Percentiles rank a stretch among this genome's conserved stretches.
Evolutionary conservation across 2,888 invertebrate genomes (phyloP).

Genomic region (Folsomia candida): DNA sequence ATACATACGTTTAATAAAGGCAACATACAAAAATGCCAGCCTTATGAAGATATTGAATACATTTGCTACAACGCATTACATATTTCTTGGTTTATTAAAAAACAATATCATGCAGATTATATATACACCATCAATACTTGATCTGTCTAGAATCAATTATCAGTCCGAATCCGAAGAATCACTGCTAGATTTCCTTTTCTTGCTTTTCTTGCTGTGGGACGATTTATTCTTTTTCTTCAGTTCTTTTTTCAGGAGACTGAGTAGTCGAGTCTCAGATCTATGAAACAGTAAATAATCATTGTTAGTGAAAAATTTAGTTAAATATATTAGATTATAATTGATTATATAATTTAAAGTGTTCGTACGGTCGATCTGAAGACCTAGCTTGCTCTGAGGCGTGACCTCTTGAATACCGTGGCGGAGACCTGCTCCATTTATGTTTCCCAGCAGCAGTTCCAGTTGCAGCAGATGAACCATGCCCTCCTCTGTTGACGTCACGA

Average conservation of each 20-base stretch:
- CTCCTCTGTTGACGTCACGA: background rate
- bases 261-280: slow-evolving; percentile 32
- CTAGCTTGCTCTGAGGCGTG: slow-evolving; percentile 39
- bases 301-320: too few relatives aligned
- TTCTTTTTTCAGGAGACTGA: slow-evolving; percentile 35
- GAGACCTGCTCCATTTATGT: slow-evolving; percentile 45
- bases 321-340: background rate
- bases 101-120: too few relatives aligned
- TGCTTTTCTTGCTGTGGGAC: slow-evolving; percentile 33
- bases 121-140: too few relatives aligned
- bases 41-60: too few relatives aligned
- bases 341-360: background rate
- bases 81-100: background rate
- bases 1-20: too few relatives aligned
- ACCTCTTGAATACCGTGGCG: slow-evolving; percentile 44
- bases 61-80: too few relatives aligned
- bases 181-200: slow-evolving; percentile 10
- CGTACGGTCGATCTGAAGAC: slow-evolving; percentile 20
- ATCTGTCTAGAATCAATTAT: too few relatives aligned
- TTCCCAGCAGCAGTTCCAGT: slow-evolving; percentile 21
- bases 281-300: background rate
- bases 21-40: too few relatives aligned
- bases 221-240: slow-evolving; percentile 36
- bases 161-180: background rate
- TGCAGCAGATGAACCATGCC: background rate